A percentile compares a stretch with the other conserved stretches of the same genome.
phyloP scores from a whole-genome alignment of 2,888 invertebrate genomes.

The Caenorhabditis wallacei region DNA sequence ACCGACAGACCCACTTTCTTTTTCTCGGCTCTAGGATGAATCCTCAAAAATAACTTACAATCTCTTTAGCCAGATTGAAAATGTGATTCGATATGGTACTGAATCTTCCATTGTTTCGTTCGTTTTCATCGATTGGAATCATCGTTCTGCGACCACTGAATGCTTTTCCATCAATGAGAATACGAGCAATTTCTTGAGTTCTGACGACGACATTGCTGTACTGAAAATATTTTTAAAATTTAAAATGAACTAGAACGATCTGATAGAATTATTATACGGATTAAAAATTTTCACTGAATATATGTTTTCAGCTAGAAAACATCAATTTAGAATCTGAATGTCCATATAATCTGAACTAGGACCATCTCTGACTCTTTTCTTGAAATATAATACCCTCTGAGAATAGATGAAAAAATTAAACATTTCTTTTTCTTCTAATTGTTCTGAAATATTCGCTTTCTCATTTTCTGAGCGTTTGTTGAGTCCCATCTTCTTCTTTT shows the following conservation, averaged over 20 bases:
- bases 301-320: too few species aligned
- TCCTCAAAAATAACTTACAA: constrained; percentile 34
- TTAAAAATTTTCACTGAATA: too few species aligned
- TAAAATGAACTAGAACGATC: too few species aligned
- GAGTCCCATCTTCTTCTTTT: constrained; percentile 19
- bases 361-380: too few species aligned
- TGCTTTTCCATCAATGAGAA: constrained; percentile 90
- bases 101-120: not conserved
- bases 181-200: constrained; percentile 90
- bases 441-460: not conserved
- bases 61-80: not conserved
- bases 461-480: constrained; percentile 19
- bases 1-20: not conserved
- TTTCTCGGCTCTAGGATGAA: not conserved
- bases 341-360: too few species aligned
- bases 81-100: not conserved
- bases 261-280: too few species aligned
- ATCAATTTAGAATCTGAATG: too few species aligned
- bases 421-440: not conserved
- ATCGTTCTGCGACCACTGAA: constrained; percentile 84
- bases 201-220: constrained; percentile 94
- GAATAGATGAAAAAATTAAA: too few species aligned
- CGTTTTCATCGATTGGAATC: constrained; percentile 70
- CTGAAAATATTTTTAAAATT: constrained; percentile 86
- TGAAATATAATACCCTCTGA: too few species aligned